A percentile compares a stretch with the other conserved stretches of the same genome.
Conservation (phyloP, 2,113 vertebrate species). For the Sphyrna mokarran region DNA sequence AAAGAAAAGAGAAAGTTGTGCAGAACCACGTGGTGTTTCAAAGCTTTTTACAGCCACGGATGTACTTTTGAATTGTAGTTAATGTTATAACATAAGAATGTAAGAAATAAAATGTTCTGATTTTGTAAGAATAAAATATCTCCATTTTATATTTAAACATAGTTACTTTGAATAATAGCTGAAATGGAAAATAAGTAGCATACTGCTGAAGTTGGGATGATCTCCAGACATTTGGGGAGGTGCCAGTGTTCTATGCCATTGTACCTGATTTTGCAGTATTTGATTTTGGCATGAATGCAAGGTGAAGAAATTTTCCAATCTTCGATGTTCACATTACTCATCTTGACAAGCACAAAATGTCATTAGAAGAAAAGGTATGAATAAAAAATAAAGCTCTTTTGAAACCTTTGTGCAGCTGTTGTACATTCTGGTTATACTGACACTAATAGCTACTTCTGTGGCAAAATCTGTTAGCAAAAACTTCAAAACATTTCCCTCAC, state of each 20-base stretch:
- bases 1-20: neutral
- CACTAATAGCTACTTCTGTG: conserved; percentile 9
- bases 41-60: too few species aligned
- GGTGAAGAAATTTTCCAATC: neutral
- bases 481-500: neutral
- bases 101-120: neutral
- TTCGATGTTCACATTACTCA: neutral
- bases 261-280: neutral
- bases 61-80: too few species aligned
- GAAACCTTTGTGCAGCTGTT: neutral
- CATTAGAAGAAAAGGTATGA: neutral
- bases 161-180: neutral
- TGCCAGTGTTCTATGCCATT: neutral
- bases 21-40: too few species aligned
- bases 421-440: neutral
- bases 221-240: neutral
- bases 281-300: neutral
- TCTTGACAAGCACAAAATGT: neutral
- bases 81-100: too few species aligned
- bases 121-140: neutral
- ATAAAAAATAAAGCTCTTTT: neutral
- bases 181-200: neutral
- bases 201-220: neutral
- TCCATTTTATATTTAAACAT: neutral
- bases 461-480: neutral